Base-by-base conservation (phyloP, 2,113 vertebrate species). In the Gyps fulvus region DNA sequence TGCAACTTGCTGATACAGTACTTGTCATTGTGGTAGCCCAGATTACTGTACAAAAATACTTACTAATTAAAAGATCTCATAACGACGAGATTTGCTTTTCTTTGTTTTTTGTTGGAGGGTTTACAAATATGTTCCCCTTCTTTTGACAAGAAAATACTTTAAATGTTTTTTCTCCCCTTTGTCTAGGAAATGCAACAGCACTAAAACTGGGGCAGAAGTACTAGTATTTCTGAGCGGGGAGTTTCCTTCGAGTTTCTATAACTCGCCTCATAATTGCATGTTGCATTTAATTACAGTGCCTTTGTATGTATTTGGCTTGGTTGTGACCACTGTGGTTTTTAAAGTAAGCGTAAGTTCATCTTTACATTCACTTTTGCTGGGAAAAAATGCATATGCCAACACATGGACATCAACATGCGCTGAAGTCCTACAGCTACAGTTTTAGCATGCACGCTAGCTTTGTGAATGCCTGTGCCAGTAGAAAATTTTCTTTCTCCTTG, bases 401-500 rank as follows among this genome's bases (percentile, higher is more conserved):
- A 23, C 47, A 6, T 6, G 15, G 58, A 8, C 34, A 57, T 10
- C 13, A 52, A 7, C 14, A 0, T 3, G 14, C 7, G 1, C 11
- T 19, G 14, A 49, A 63, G 73, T 70, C 62, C 38, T 76, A 4
- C 3, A 15, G 40, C n/a, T 52, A 15, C 26, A 5, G 19, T 50
- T 89, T n/a, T 13, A 61, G 22, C 43, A 27, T 45, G 22, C 7
- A 2, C 0, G 1, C 34, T 70, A 3, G 31, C 67, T 87, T 61
- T 66, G 55, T 0, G 0, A 85, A 54, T 74, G 58, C 7, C 11
- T 52, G 38, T 69, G n/a, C 52, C 32, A 20, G 26, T 3, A 54
- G 81, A 81, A 81, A 22, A 57, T 36, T 36, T 73, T 72, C 22
- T 18, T 80, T 87, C 19, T 93, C 23, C 23, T 59, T 90, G 26